Evolutionary conservation across 2,888 invertebrate species (phyloP).

Genomic region (Odontomyia ornata): DNA sequence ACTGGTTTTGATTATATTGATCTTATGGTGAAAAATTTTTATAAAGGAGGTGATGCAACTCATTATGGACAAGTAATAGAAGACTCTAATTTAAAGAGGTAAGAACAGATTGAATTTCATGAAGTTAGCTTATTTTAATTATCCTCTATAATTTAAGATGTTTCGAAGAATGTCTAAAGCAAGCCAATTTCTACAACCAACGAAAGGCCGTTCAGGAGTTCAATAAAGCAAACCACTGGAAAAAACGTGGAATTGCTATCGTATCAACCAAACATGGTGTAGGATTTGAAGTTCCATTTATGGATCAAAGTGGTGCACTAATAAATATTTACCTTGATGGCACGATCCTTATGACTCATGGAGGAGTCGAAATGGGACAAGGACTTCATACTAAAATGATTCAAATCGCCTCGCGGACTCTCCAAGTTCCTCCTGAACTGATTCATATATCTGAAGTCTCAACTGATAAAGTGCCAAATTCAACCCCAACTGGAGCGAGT

Average conservation of each 20-base stretch:
- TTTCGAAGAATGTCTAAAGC: slow-evolving; percentile 79
- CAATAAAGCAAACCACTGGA: slow-evolving; percentile 82
- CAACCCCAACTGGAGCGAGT: slow-evolving; percentile 89
- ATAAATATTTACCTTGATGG: slow-evolving; percentile 89
- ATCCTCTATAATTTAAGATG: slow-evolving; percentile 67
- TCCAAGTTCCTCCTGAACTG: slow-evolving; percentile 75
- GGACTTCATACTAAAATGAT: slow-evolving; percentile 96
- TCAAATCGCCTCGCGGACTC: slow-evolving; percentile 81
- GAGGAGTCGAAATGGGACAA: slow-evolving; percentile 97
- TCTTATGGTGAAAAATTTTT: slow-evolving; percentile 79
- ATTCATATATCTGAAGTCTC: slow-evolving; percentile 85
- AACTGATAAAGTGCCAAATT: slow-evolving; percentile 92
- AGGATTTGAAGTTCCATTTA: slow-evolving; percentile 73
- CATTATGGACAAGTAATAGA: slow-evolving; percentile 79
- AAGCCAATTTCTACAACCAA: slow-evolving; percentile 72
- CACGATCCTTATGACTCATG: slow-evolving; percentile 86
- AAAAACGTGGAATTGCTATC: slow-evolving; percentile 84
- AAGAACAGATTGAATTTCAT: slow-evolving; percentile 4
- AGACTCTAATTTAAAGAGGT: slow-evolving; percentile 74
- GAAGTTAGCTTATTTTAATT: not conserved
- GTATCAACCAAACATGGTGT: slow-evolving; percentile 88
- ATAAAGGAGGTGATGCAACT: slow-evolving; percentile 78
- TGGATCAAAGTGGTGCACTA: slow-evolving; percentile 89
- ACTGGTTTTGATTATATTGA: slow-evolving; percentile 72
- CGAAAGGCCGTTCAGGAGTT: slow-evolving; percentile 71